Base-by-base conservation (phyloP, 1,140 invertebrate genomes). In the Pinna nobilis region DNA sequence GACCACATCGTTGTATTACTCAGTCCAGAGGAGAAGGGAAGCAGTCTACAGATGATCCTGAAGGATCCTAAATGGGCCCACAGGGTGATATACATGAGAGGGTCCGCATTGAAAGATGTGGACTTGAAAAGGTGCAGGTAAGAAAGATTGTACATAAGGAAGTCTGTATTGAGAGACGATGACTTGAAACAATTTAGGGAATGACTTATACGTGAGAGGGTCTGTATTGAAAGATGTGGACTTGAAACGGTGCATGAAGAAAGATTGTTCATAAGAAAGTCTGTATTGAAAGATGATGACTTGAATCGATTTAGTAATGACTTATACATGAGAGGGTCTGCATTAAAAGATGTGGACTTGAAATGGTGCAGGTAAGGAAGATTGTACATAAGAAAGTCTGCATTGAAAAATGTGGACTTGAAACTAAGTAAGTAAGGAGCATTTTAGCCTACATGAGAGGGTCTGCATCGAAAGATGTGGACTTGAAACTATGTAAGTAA, bases 61-160 rank as follows among this genome's bases (percentile, higher is more conserved):
- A 97, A 98, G 91, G 96, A 99, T 68, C 97, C 98, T 1, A 97
- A 98, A 84, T 99, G 97, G 97, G 95, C 96, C 9, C 96, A 98
- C 84, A 91, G 97, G 44, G 97, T 99, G 33, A 97, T 99, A 85
- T 99, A 98, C 90, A 98, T 99, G 85, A 96, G 98, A 88, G 96
- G 96, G 32, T 97, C 95, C 2, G 97, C 96, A 79, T 89, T 98
- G 23, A 97, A 97, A 89, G 97, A 99, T 87, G 94, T 94, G 2
- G 97, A 99, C 90, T 90, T 99, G 35, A 95, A 95, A 20, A 90
- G 97, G 74, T 97, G 96, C 15, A 92, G 88, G 88, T 89, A 67
- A 69, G 33, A n/a, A 28, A 20, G 28, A 59, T 18, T 30, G 18
- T n/a, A n/a, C n/a, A n/a, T n/a, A n/a, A n/a, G n/a, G n/a, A n/a